Base-by-base conservation (phyloP, 2,797 vertebrate species). In the Brachyalestes nurse region DNA sequence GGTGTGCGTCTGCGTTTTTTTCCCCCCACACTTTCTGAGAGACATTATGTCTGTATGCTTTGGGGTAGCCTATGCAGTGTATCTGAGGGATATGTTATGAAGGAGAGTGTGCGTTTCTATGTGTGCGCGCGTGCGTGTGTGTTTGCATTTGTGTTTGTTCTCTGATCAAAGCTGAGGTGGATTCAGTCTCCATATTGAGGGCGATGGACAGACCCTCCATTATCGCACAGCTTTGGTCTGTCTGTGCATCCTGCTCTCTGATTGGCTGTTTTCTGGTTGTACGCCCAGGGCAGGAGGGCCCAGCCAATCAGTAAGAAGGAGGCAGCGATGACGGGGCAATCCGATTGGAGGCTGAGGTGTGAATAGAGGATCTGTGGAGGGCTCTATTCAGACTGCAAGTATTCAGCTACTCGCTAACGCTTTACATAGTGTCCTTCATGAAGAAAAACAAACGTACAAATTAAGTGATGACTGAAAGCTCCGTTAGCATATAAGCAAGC, bases 301-400 rank as follows among this genome's bases (percentile, higher is more conserved):
- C 45, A 89, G 83, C 93, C 93, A 94, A 93, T 93, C 80, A 85
- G 83, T 87, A 28, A 40, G 53, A 78, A 86, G 80, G 77, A 84
- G 77, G 77, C 87, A 84, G 85, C 87, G 84, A 85, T 70, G 69
- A 72, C 8, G 28, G 14, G 28, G 58, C 10, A 72, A 87, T 82
- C 86, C 77, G 84, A 90, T 87, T 90, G 88, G 87, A 84, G 86
- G 88, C 87, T 83, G 89, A 87, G 85, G 87, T 83, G 58, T 75
- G 85, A 84, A 85, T 51, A 42, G 72, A 72, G 86, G 87, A 90
- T 84, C 80, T 82, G 77, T 85, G 79, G 64, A 75, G 86, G 77
- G 88, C 86, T 87, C 83, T 88, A 65, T 72, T 75, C 72, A 75
- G 38, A 67, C 61, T 42, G 23, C 42, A 42, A 19, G 57, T 9